phyloP scores from a whole-genome alignment of 2,888 invertebrate species.

The Drosophila merina region DNA sequence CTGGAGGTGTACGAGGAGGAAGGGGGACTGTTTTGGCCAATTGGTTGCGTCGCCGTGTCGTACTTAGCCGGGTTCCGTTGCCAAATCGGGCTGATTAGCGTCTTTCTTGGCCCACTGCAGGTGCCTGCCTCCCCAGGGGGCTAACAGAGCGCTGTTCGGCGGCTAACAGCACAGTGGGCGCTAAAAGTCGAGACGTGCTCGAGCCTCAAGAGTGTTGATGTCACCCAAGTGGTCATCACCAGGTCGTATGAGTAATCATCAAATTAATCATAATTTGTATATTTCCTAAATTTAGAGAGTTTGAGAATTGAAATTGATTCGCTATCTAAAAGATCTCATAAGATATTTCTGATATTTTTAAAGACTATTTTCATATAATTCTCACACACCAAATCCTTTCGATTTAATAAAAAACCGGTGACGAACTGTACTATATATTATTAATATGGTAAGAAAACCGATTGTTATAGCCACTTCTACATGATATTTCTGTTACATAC shows the following conservation, averaged over 20 bases:
- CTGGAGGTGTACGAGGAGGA: neutral
- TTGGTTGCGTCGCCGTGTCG: conserved; percentile 16
- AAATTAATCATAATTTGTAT: too few relatives aligned
- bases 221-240: neutral
- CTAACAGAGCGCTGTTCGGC: conserved; percentile 18
- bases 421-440: too few relatives aligned
- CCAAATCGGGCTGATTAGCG: conserved; percentile 43
- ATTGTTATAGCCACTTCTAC: too few relatives aligned
- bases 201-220: neutral
- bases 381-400: too few relatives aligned
- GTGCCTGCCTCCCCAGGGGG: conserved; percentile 15
- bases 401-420: too few relatives aligned
- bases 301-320: too few relatives aligned
- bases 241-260: neutral
- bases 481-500: too few relatives aligned
- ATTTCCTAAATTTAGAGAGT: too few relatives aligned
- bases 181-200: neutral
- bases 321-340: too few relatives aligned
- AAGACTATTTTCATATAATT: too few relatives aligned
- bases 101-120: conserved; percentile 33
- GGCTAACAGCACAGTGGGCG: conserved; percentile 23
- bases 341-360: too few relatives aligned
- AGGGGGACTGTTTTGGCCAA: conserved; percentile 17
- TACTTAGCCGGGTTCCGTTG: conserved; percentile 33
- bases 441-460: too few relatives aligned